Evolutionary conservation across 2,888 invertebrate species (phyloP).

Genomic region (Imbricaverruca yamaguchii): DNA sequence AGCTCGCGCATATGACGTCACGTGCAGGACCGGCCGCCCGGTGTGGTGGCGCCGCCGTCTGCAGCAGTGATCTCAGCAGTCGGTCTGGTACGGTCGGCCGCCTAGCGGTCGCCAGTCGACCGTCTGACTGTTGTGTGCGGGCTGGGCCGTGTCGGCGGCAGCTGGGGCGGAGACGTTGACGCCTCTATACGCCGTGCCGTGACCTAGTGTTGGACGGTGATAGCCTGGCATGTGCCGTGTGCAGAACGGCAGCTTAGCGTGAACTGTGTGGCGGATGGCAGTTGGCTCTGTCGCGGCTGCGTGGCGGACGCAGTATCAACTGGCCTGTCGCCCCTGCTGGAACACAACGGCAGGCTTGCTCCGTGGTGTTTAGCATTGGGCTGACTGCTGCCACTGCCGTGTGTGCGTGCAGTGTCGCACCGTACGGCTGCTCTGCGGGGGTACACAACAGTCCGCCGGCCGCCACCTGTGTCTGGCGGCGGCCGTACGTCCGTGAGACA

Average conservation of each 20-base stretch:
- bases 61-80: not conserved
- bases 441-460: not conserved
- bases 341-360: not conserved
- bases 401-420: too few relatives aligned
- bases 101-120: not conserved
- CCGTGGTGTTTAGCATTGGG: not conserved
- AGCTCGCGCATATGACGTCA: conserved; percentile 4
- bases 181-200: not conserved
- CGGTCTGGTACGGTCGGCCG: not conserved
- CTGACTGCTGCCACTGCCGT: not conserved
- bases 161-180: not conserved
- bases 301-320: too few relatives aligned
- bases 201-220: not conserved
- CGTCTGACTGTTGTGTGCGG: not conserved
- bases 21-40: not conserved
- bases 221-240: not conserved
- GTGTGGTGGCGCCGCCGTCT: too few relatives aligned
- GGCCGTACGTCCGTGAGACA: not conserved
- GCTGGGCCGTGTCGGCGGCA: not conserved
- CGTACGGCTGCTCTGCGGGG: not conserved
- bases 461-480: not conserved
- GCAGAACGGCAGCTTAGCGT: not conserved
- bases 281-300: too few relatives aligned
- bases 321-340: not conserved
- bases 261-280: not conserved